A percentile compares a stretch with the other conserved stretches of the same genome.
phyloP scores from a whole-genome alignment of 2,888 invertebrate genomes.

The Ectemnius continuus region DNA sequence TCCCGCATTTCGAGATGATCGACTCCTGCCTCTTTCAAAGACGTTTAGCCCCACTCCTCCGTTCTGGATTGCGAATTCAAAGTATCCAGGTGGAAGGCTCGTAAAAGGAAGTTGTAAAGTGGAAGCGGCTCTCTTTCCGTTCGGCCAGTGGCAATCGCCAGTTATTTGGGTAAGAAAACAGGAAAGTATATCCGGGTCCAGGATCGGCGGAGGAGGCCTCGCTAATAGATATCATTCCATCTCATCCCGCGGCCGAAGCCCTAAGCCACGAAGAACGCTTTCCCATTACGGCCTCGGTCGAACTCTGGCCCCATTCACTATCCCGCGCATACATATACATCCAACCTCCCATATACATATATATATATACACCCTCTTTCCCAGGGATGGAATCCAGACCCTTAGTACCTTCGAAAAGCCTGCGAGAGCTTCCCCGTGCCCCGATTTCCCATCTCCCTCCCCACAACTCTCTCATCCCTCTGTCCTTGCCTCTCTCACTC shows the following conservation, averaged over 20 bases:
- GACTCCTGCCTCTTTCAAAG: too few species aligned
- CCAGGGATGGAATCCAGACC: conserved; percentile 48
- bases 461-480: neutral
- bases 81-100: too few species aligned
- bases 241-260: conserved; percentile 38
- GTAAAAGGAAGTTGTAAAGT: neutral
- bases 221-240: conserved; percentile 53
- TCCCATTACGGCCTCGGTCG: conserved; percentile 46
- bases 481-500: neutral
- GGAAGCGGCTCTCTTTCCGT: neutral
- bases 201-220: conserved; percentile 1
- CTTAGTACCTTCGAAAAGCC: conserved; percentile 47
- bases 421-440: conserved; percentile 47
- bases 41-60: too few species aligned
- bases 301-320: conserved; percentile 28
- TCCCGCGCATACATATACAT: conserved; percentile 17
- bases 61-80: too few species aligned
- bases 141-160: neutral
- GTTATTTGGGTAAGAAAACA: conserved; percentile 10
- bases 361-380: conserved; percentile 24
- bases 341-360: conserved; percentile 10
- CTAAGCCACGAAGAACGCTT: conserved; percentile 44
- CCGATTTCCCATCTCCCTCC: conserved; percentile 44
- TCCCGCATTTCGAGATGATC: too few species aligned
- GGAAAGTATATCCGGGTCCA: neutral